phyloP scores from a whole-genome alignment of 2,797 vertebrate species.

The Protonibea diacanthus region DNA sequence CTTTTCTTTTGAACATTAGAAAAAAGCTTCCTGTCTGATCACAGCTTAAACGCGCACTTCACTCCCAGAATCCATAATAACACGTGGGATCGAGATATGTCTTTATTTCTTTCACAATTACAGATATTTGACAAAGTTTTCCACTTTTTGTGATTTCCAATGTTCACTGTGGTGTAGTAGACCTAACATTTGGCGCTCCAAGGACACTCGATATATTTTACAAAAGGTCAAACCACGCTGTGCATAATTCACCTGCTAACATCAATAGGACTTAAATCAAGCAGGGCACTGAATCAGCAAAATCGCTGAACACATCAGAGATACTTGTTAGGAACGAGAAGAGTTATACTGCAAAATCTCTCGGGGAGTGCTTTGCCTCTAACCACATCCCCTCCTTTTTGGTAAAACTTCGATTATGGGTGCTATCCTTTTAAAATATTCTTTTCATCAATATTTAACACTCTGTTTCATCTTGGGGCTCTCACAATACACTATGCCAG shows the following conservation, averaged over 20 bases:
- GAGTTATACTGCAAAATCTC: conserved; percentile 63
- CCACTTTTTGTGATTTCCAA: conserved; percentile 13
- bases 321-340: conserved; percentile 62
- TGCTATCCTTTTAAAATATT: conserved; percentile 76
- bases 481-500: conserved; percentile 67
- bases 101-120: background rate
- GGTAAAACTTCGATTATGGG: conserved; percentile 70
- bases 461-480: conserved; percentile 75
- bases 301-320: conserved; percentile 60
- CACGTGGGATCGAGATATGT: conserved; percentile 8
- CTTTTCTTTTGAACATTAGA: conserved; percentile 5
- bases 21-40: conserved; percentile 5
- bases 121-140: background rate
- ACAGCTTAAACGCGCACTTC: conserved; percentile 5
- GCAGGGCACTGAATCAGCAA: conserved; percentile 61
- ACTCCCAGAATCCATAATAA: conserved; percentile 9
- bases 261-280: conserved; percentile 67
- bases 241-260: conserved; percentile 64
- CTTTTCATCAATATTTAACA: conserved; percentile 82
- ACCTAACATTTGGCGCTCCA: conserved; percentile 37
- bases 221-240: conserved; percentile 50
- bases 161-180: conserved; percentile 12
- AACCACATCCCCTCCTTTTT: conserved; percentile 67
- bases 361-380: conserved; percentile 66
- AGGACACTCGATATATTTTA: conserved; percentile 44